These are phyloP conservation scores for Zaprionus nigranus DNA, from an alignment of 1,140 invertebrate species.

Conservation along the genomic window DNA sequence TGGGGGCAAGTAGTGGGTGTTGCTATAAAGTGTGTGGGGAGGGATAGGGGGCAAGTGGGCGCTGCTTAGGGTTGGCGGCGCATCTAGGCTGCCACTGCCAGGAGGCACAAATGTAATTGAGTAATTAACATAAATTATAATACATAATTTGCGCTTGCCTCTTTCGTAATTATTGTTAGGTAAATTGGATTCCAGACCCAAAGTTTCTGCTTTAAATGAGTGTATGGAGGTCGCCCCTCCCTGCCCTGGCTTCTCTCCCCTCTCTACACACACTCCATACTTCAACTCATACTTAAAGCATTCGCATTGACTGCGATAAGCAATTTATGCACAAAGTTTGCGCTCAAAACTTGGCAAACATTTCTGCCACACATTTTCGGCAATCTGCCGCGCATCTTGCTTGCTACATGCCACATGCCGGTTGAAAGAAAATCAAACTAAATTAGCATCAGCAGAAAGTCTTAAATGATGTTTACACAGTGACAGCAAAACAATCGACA, in stretches of 20 bases:
- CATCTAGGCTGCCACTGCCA: constrained; percentile 25
- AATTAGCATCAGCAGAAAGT: constrained; percentile 70
- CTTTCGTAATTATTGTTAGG: constrained; percentile 78
- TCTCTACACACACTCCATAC: constrained; percentile 14
- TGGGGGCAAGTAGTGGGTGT: background rate
- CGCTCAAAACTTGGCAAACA: constrained; percentile 63
- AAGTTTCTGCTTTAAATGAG: constrained; percentile 35
- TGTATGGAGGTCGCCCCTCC: background rate
- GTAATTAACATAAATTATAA: constrained; percentile 84
- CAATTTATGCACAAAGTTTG: constrained; percentile 77
- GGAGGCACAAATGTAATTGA: constrained; percentile 80
- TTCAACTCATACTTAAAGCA: constrained; percentile 14
- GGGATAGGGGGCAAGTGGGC: background rate
- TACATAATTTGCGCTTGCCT: constrained; percentile 78
- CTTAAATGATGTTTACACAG: constrained; percentile 63
- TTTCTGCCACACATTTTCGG: constrained; percentile 25
- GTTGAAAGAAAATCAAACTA: constrained; percentile 66
- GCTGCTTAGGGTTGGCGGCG: background rate
- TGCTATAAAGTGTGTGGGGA: background rate
- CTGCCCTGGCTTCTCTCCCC: background rate
- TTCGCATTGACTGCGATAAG: constrained; percentile 58
- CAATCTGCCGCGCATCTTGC: constrained; percentile 39
- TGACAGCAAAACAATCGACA: constrained; percentile 55
- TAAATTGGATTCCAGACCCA: constrained; percentile 70
- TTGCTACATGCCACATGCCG: background rate